Base-by-base conservation (phyloP, 2,888 invertebrate genomes). In the Eristalis tenax region DNA sequence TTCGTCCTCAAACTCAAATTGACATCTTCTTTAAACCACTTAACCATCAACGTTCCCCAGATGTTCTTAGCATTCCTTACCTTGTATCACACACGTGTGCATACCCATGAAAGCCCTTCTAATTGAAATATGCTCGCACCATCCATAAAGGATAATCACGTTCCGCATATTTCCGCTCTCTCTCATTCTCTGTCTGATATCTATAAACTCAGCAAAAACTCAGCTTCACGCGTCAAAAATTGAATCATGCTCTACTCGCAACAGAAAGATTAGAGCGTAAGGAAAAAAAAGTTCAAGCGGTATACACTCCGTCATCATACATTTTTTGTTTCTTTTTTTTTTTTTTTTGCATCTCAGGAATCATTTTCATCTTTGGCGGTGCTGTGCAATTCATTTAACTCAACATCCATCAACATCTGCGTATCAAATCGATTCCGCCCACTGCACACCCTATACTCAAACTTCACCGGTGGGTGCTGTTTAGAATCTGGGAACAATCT, bases 361-460 rank as follows among this genome's bases (percentile, higher is more conserved):
- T 75, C 69, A 61, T 77, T 76, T 81, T 70, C 82, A 22, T 70
- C 32, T 82, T 71, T 83, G 75, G 70, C 70, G 70, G 70, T 63
- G 70, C 78, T 78, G 68, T 86, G 86, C 86, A 86, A 86, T 83
- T 86, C 83, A 83, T 86, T 86, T 83, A 86, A 83, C 83, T 79
- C 83, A 83, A 75, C 86, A 86, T 86, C 83, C 86, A 86, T 86
- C 83, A 86, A 70, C 86, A 83, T 86, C 83, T 86, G 86, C 83
- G 86, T 86, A 83, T 75, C 78, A 79, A 86, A 86, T 86, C 86
- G 75, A 86, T 86, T 83, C 86, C 70, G 66, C 66, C 78, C 78
- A 86, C 65, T 75, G 82, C 74, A 82, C 74, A 50, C 78, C 68
- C 74, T 32, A 38, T 77, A 22, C 69, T 73, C 15, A 64, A 63